These are phyloP conservation scores for Nansenia antarctica DNA, from an alignment of 2,113 vertebrate species.

Conservation along the genomic window DNA sequence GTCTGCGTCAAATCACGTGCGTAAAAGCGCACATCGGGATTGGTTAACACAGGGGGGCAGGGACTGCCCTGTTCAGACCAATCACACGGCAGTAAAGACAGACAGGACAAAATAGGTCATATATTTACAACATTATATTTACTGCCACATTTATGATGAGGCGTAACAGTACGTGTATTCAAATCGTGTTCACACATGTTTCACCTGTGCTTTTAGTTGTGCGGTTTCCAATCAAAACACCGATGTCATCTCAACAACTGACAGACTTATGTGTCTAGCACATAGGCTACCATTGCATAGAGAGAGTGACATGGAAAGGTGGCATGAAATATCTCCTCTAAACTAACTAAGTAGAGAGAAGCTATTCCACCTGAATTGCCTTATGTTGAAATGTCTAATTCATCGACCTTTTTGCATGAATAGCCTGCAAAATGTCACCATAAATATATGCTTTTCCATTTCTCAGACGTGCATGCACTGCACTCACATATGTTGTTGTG, in stretches of 20 bases:
- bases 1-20: conserved; percentile 66
- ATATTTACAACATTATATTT: not conserved
- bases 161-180: not conserved
- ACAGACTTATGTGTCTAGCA: too few relatives aligned
- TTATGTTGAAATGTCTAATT: too few relatives aligned
- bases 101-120: not conserved
- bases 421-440: not conserved
- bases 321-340: not conserved
- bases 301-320: too few relatives aligned
- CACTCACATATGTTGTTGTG: not conserved
- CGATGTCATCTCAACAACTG: too few relatives aligned
- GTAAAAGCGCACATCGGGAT: conserved; percentile 41
- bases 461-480: not conserved
- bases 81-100: conserved; percentile 46
- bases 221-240: too few relatives aligned
- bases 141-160: not conserved
- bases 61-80: conserved; percentile 36
- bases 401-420: not conserved
- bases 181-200: not conserved
- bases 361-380: too few relatives aligned
- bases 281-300: too few relatives aligned
- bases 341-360: not conserved
- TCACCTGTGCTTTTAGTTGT: too few relatives aligned
- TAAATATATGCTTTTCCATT: not conserved
- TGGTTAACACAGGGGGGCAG: conserved; percentile 47